These are phyloP conservation scores for Pelochelys cantorii DNA, from an alignment of 2,797 vertebrate species.

Conservation along the genomic window DNA sequence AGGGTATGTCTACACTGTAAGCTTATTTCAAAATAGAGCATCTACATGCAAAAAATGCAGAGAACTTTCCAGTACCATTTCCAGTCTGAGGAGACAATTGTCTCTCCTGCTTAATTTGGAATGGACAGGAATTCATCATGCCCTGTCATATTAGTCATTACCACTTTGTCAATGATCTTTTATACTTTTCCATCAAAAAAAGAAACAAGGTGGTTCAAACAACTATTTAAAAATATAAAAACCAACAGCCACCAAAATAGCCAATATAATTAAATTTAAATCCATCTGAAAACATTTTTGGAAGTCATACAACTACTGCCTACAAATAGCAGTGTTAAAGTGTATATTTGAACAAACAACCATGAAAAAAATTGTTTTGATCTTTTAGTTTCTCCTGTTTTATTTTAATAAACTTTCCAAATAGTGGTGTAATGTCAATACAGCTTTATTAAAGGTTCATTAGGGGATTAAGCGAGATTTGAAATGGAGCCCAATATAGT, in stretches of 20 bases:
- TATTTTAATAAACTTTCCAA: slow-evolving; percentile 76
- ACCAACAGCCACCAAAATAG: slow-evolving; percentile 57
- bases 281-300: slow-evolving; percentile 45
- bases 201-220: neutral
- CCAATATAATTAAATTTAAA: slow-evolving; percentile 64
- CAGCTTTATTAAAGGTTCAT: slow-evolving; percentile 79
- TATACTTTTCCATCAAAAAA: slow-evolving; percentile 25
- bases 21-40: no score
- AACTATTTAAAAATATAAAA: slow-evolving; percentile 13
- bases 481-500: slow-evolving; percentile 74
- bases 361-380: slow-evolving; percentile 64
- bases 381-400: slow-evolving; percentile 70
- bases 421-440: slow-evolving; percentile 68
- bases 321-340: slow-evolving; percentile 47
- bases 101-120: neutral
- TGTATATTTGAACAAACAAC: slow-evolving; percentile 61
- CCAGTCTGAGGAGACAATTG: slow-evolving; percentile 22
- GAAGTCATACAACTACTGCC: slow-evolving; percentile 56
- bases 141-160: neutral
- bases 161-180: neutral
- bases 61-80: slow-evolving; percentile 40
- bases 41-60: neutral
- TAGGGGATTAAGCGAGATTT: slow-evolving; percentile 79
- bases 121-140: neutral
- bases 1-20: no score